Evolutionary conservation across 2,113 vertebrate species (phyloP).

Genomic region (Chaetops frenatus): DNA sequence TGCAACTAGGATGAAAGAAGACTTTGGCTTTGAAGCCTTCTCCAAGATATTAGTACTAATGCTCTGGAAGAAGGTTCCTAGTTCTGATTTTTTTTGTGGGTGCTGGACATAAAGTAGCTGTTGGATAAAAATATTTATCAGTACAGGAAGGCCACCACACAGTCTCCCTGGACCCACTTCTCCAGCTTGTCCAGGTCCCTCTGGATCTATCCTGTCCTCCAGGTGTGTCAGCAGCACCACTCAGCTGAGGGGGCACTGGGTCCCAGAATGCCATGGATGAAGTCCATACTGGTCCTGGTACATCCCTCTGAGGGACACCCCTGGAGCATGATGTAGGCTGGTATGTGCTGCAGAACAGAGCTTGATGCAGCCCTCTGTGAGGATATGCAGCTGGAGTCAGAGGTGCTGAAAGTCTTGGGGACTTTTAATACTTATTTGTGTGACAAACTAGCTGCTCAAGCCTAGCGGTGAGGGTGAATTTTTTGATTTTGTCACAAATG

Average conservation of each 20-base stretch:
- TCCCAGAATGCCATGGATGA: background rate
- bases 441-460: background rate
- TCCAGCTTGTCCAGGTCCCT: background rate
- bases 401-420: background rate
- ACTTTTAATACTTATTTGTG: background rate
- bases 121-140: too few relatives aligned
- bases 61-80: background rate
- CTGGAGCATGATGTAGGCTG: background rate
- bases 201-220: background rate
- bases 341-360: background rate
- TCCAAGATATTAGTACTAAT: background rate
- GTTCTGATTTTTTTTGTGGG: background rate
- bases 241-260: background rate
- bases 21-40: background rate
- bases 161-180: background rate
- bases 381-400: background rate
- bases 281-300: background rate
- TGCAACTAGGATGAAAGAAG: background rate
- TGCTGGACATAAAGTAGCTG: background rate
- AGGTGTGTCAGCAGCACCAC: too few relatives aligned
- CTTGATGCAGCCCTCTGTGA: background rate
- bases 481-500: background rate
- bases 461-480: background rate
- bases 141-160: background rate
- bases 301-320: fast-evolving